These are phyloP conservation scores for Chondrilla cf. caribensis DNA, from an alignment of 37 sponge, comb jelly and placozoan species.

Conservation along the genomic window DNA sequence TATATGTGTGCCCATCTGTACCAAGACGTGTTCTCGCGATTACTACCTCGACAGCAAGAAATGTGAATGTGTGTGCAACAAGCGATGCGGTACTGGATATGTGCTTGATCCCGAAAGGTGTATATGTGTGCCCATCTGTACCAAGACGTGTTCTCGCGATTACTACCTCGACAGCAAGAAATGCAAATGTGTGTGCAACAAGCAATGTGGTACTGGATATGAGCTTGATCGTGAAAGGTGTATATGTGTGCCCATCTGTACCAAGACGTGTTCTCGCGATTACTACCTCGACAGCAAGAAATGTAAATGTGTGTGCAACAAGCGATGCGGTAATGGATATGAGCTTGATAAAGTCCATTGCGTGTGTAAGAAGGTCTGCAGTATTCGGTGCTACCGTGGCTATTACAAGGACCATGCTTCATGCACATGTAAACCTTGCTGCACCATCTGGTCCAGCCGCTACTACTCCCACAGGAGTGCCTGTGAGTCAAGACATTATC, in stretches of 20 bases:
- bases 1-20: background rate
- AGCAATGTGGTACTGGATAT: background rate
- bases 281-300: background rate
- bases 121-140: background rate
- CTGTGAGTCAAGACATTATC: no score
- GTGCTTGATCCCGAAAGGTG: no score
- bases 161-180: slow-evolving; percentile 2
- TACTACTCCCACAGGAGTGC: no score
- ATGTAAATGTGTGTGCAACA: slow-evolving; percentile 2
- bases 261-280: background rate
- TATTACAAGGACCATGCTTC: no score
- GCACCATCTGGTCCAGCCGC: no score
- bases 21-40: background rate
- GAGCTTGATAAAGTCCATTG: no score
- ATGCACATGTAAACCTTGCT: no score
- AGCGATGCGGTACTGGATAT: no score
- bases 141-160: background rate
- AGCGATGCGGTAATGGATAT: background rate
- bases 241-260: background rate
- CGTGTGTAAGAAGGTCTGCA: no score
- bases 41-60: slow-evolving; percentile 7
- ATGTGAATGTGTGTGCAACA: background rate
- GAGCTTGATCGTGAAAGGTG: background rate
- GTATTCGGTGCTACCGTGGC: no score
- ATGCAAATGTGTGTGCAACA: slow-evolving; percentile 11